Conservation (phyloP, 2,888 invertebrate species). For the Eupithecia dodoneata region DNA sequence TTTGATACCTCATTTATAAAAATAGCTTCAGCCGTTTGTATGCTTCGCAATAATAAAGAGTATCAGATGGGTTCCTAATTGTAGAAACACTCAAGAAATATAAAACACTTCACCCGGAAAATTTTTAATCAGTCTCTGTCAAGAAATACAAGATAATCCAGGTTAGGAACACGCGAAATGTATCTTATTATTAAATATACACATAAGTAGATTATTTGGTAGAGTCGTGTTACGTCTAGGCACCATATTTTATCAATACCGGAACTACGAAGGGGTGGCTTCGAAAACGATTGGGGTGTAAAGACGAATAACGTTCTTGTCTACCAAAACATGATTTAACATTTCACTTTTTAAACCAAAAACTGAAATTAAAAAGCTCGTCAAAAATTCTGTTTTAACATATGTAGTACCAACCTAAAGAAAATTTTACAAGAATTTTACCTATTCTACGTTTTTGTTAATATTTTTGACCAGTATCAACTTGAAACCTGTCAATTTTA, state of each 20-base stretch:
- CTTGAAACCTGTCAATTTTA: background rate
- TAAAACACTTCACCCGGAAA: fast-evolving
- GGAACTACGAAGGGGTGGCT: slow-evolving; percentile 31
- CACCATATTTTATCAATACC: slow-evolving; percentile 36
- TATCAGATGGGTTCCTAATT: background rate
- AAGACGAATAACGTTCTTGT: background rate
- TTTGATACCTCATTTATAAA: background rate
- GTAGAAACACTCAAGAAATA: background rate
- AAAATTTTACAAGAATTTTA: background rate
- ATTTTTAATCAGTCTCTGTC: background rate
- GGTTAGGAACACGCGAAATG: too few species aligned
- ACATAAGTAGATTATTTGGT: background rate
- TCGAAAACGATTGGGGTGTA: background rate
- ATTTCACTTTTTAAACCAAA: background rate
- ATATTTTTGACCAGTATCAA: background rate
- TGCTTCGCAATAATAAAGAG: background rate
- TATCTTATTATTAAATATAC: background rate
- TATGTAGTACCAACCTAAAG: background rate
- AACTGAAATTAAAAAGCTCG: background rate
- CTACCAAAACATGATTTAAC: background rate
- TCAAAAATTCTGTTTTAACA: background rate
- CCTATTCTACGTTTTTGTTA: background rate
- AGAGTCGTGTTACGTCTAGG: slow-evolving; percentile 10
- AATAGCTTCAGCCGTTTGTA: background rate
- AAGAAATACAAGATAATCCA: too few species aligned